Evolutionary conservation across 2,888 invertebrate genomes (phyloP), one percentile per base, ranked within the genome.

Genomic region (Archips crataeganus): DNA sequence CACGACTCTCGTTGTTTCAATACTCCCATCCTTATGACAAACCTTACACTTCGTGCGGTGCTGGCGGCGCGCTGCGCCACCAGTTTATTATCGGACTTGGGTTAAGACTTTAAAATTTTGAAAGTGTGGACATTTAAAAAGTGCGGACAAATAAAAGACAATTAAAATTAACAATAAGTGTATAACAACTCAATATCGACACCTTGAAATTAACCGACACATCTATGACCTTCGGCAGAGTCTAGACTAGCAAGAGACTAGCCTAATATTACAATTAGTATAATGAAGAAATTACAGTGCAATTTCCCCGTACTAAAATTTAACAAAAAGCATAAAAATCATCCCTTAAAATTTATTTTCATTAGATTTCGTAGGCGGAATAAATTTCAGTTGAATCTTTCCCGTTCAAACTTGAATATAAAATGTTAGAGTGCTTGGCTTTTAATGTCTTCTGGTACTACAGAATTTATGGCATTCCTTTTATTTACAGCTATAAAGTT

Each of bases 361-460:
- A 74, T 74, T 74, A 74, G 51, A 49, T 71, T 71, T 36, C 42
- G 66, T 49, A 63, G 62, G 59, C 60, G 73, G 65, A 74, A 65
- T 70, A 70, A 70, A 70, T 70, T 74, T 69, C 15, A 70, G 65
- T 70, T 60, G 51, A 74, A 74, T 74, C 70, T 70, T 74, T 74
- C 69, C 69, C 65, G 70, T 74, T 74, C 70, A 70, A 70, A 74
- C 65, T 49, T 42, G 67, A 71, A 71, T 75, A 75, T 75, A 69
- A 75, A 75, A 72, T 72, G 45, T 75, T 69, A 72, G 70, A 75
- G 72, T 71, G 60, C 75, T 72, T 65, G 59, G 71, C 71, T 69
- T 71, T 72, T 75, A 75, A 75, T 72, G 71, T 64, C 68, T 72
- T 75, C 69, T 72, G 75, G 64, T 75, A 68, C 71, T 75, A 54